Conservation (phyloP, 2,888 invertebrate species). For the Callyntrura sp. region DNA sequence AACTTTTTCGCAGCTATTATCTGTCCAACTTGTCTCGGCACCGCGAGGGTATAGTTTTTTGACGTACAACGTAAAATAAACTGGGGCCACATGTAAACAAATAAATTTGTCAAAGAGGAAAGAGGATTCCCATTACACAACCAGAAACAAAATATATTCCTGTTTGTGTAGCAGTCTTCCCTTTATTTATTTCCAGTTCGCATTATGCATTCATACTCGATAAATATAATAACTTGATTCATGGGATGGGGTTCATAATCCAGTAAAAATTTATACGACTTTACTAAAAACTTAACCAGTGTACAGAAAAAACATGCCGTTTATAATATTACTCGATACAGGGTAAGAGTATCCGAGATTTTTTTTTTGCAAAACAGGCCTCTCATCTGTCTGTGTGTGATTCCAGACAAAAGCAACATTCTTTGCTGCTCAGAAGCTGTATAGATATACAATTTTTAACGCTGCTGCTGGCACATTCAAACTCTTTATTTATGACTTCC, state of each 20-base stretch:
- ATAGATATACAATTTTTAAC: not conserved
- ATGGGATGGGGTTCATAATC: slow-evolving; percentile 14
- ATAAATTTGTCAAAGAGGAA: slow-evolving; percentile 45
- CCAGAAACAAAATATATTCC: slow-evolving; percentile 4
- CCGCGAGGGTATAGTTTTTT: not conserved
- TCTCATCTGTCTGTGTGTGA: not conserved
- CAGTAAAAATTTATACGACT: slow-evolving; percentile 8
- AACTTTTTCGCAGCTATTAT: not conserved
- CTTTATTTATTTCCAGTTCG: not conserved
- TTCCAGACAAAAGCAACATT: not conserved
- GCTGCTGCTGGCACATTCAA: not conserved
- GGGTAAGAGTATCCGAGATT: not conserved
- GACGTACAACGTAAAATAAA: slow-evolving; percentile 28
- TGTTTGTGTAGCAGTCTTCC: not conserved
- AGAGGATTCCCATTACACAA: not conserved
- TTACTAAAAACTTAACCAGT: not conserved
- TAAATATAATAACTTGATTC: slow-evolving; percentile 37
- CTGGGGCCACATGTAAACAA: slow-evolving; percentile 41
- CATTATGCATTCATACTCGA: slow-evolving; percentile 4
- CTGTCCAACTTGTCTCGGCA: slow-evolving; percentile 8
- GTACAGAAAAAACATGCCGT: not conserved
- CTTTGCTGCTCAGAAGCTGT: not conserved
- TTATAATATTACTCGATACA: not conserved
- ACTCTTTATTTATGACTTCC: slow-evolving; percentile 13
- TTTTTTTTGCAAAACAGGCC: not conserved